Evolutionary conservation across 2,888 invertebrate genomes (phyloP).

Genomic region (Philaethria dido): DNA sequence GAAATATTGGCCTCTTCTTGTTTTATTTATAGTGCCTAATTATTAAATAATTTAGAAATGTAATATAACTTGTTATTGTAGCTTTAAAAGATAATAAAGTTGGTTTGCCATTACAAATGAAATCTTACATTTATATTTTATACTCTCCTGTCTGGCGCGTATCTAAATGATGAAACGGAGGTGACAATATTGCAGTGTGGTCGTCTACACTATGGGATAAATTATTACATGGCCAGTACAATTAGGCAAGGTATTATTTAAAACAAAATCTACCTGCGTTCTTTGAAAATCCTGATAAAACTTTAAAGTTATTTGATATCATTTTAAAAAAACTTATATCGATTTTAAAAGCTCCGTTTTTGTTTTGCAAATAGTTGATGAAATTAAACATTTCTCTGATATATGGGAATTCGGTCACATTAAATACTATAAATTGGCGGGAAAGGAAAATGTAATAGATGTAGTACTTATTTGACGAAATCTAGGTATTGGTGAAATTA

Average conservation of each 20-base stretch:
- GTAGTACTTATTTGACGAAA: neutral
- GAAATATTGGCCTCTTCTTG: neutral
- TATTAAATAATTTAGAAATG: neutral
- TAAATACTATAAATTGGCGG: neutral
- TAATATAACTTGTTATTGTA: neutral
- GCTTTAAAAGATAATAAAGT: neutral
- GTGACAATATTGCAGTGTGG: conserved; percentile 5
- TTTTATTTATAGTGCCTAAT: neutral
- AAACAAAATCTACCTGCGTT: neutral
- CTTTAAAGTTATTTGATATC: neutral
- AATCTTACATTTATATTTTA: conserved; percentile 18
- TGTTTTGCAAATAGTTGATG: neutral
- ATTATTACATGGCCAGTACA: neutral
- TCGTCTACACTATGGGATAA: conserved; percentile 3
- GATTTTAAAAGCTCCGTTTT: neutral
- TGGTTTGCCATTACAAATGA: neutral
- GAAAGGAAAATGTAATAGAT: no score
- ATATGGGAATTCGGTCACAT: neutral
- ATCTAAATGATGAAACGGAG: conserved; percentile 14
- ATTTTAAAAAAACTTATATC: neutral
- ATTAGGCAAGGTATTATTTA: neutral
- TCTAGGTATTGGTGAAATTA: neutral
- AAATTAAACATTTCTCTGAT: neutral
- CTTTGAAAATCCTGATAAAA: neutral
- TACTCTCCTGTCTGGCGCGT: conserved; percentile 1